Base-by-base conservation (phyloP, 1,140 invertebrate species). In the Anastrepha ludens region DNA sequence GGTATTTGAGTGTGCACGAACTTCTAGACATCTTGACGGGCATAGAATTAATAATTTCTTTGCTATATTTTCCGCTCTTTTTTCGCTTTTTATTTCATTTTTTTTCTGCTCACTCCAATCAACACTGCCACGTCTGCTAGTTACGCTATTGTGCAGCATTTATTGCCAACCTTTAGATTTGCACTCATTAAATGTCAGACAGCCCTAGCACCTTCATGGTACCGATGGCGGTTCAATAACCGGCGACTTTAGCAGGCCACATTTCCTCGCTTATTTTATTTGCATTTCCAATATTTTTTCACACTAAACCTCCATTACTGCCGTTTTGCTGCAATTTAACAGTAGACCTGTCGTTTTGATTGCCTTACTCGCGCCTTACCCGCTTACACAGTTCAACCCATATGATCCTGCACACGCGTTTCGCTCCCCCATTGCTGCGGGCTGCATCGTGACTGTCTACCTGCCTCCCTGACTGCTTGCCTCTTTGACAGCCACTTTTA, bases 11-110 rank as follows among this genome's bases (percentile, higher is more conserved):
- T 67, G 64, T 44, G 59, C 13, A 29, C 55, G 62, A 86, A 86
- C 85, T 60, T 59, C 59, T 58, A 86, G 60, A 62, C 60, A 62
- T 17, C 85, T 86, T 62, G 85, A 86, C 85, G 60, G 85, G n/a
- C 15, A 81, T 29, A 55, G 74, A 81, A 81, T 50, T 81, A 50
- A 81, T 81, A 81, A 81, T 81, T 81, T 81, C 74, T 81, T 81
- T 29, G n/a, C 70, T 55, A 81, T 81, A 55, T 81, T 67, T 41
- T 9, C 2, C 41, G 67, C 17, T 0, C 39, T n/a, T 81, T 20
- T 55, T 55, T 81, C 55, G 11, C 74, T 29, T 17, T 55, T 81
- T 81, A 47, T n/a, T 81, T 55, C n/a, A 8, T 58, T 81, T 81
- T 81, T 17, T 20, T 11, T 50, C 7, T 50, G 5, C 29, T 29